Evolutionary conservation across 1,140 invertebrate genomes (phyloP), one percentile per base, ranked within the genome.

Genomic region (Drosophila malerkotliana): DNA sequence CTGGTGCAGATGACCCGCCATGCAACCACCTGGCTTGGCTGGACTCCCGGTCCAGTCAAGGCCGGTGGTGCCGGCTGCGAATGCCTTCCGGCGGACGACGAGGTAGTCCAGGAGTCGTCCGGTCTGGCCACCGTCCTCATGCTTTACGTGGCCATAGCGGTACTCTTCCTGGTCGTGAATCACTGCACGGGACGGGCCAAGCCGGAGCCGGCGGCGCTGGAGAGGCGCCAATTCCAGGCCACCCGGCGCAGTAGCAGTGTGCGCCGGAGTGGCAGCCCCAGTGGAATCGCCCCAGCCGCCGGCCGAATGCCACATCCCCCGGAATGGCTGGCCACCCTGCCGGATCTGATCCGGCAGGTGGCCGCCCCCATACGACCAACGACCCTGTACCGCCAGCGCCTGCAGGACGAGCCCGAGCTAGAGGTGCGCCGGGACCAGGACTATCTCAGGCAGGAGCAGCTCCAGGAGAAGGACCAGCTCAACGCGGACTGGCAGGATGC

Each of bases 101-200:
- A 56, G 0, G 30, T 56, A 1, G 14, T 0, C 1, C 76, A 79
- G 24, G 66, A 79, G 4, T 72, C 67, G 0, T 79, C 81, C 6
- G 80, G 81, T 32, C 18, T 80, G 1, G 9, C 37, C 4, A 83
- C 72, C 1, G 51, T 75, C 0, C n/a, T 79, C 18, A 15, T 57
- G 0, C 59, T 82, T 7, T 78, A 59, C 7, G 32, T 61, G n/a
- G 28, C 21, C 8, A 61, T 85, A 14, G 30, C 44, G 4, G 30
- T 45, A 0, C 5, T 80, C 1, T 60, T 80, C 10, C 34, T 72
- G 4, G 56, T 37, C 3, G 26, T 56, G 1, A 51, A 62, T 21
- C 12, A 62, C 18, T 28, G 47, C 9, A 60, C 53, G 18, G 12
- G 26, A 0, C 41, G n/a, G 2, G 8, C 8, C 14, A 58, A 52